Percentiles rank a stretch among this genome's conserved stretches.
Conservation (phyloP, 2,113 vertebrate species). For the Orycteropus afer region DNA sequence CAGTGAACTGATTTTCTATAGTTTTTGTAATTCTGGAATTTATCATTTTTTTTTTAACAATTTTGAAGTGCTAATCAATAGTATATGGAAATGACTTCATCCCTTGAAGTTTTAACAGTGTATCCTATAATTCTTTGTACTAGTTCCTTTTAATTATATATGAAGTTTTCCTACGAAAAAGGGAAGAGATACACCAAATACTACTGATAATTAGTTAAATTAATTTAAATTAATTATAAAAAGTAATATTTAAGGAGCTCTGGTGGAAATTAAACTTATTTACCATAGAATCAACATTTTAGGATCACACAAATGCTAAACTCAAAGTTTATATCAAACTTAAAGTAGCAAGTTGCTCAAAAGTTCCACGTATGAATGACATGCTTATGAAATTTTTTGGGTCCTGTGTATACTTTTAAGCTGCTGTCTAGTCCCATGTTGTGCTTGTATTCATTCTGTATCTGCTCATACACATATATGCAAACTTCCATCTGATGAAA, state of each 20-base stretch:
- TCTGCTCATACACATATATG: not conserved
- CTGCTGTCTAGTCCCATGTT: not conserved
- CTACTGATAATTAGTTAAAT: not conserved
- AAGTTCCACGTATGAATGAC: not conserved
- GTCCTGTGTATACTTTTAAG: not conserved
- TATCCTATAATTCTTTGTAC: not conserved
- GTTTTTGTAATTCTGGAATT: not conserved
- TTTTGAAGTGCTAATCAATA: not conserved
- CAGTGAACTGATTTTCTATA: constrained; percentile 38
- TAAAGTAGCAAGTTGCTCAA: not conserved
- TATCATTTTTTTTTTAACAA: constrained; percentile 27
- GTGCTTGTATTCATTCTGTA: not conserved
- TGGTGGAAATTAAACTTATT: no score
- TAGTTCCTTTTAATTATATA: not conserved
- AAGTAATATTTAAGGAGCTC: not conserved
- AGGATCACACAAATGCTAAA: not conserved
- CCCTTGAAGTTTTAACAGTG: not conserved
- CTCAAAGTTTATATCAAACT: not conserved
- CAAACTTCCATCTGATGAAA: not conserved
- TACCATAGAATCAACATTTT: not conserved
- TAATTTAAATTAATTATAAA: not conserved
- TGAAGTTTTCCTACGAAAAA: not conserved
- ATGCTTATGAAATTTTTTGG: not conserved
- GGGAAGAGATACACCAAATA: constrained; percentile 35
- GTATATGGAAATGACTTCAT: constrained; percentile 20